phyloP scores from a whole-genome alignment of 2,888 invertebrate genomes.

The Cryptophagus acutangulus region DNA sequence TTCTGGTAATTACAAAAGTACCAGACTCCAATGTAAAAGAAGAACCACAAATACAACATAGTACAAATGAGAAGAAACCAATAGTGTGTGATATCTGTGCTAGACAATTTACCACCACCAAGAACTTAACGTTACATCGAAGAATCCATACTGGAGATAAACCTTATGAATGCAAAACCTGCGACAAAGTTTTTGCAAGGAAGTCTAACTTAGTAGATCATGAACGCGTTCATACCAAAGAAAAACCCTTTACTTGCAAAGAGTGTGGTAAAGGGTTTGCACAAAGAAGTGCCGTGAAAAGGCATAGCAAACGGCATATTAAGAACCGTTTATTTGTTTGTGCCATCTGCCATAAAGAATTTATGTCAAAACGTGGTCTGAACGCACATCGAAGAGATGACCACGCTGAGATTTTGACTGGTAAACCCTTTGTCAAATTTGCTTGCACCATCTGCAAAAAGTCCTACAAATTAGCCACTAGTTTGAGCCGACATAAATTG shows the following conservation, averaged over 20 bases:
- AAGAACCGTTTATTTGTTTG: too few species aligned
- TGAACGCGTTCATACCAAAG: constrained; percentile 58
- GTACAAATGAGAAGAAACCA: too few species aligned
- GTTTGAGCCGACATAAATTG: constrained; percentile 42
- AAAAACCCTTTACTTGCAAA: constrained; percentile 54
- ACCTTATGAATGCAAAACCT: constrained; percentile 50
- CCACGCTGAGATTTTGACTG: constrained; percentile 46
- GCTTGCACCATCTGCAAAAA: constrained; percentile 50
- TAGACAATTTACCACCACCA: constrained; percentile 50
- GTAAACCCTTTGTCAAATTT: constrained; percentile 39
- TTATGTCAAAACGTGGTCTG: constrained; percentile 48
- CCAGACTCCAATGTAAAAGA: too few species aligned
- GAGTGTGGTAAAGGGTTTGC: constrained; percentile 46
- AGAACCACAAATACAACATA: too few species aligned
- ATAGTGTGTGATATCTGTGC: constrained; percentile 58
- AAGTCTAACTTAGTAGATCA: constrained; percentile 45
- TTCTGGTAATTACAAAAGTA: too few species aligned
- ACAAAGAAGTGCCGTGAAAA: constrained; percentile 54
- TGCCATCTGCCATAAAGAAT: constrained; percentile 51
- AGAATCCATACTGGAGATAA: constrained; percentile 58
- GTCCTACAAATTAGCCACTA: constrained; percentile 40
- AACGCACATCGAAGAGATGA: constrained; percentile 45
- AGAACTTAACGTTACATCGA: constrained; percentile 54
- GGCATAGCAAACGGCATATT: constrained; percentile 52
- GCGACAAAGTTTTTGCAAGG: constrained; percentile 37